Base-by-base conservation (phyloP, 2,888 invertebrate species). In the Caenorhabditis angaria region DNA sequence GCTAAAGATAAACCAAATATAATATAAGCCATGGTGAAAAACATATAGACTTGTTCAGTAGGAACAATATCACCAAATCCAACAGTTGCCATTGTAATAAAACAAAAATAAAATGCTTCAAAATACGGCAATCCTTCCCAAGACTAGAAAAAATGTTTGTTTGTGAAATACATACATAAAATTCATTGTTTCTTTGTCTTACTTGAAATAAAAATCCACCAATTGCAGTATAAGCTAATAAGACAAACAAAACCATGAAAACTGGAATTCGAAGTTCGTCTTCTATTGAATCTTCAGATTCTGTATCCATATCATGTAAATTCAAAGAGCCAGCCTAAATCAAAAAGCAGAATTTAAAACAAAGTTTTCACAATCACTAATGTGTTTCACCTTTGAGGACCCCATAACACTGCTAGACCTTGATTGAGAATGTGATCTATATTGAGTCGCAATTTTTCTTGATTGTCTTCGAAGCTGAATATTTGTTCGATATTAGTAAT, bases 11-110 rank as follows among this genome's bases (percentile, higher is more conserved):
- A 73, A 3, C 87, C 87, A 60, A 87, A 84, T 58, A 87, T 85
- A 54, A 87, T 87, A 76, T 87, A 87, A 22, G 84, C 82, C 85
- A 87, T 85, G 1, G 87, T 87, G 74, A 87, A 83, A 63, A 87
- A 85, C 72, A 87, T 83, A 74, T 86, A 87, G 47, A 86, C 82
- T 62, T 86, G 83, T 61, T 84, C 79, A 1, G 87, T 85, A 0
- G 87, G 87, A 10, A 87, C 87, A 64, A 85, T 83, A 65, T 87
- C 87, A 28, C 87, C 86, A 65, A 87, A 87, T 5, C 85, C 87
- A n/a, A 87, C 82, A 41, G 87, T 87, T n/a, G 87, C 86, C 85
- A 87, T 87, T 29, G 87, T 87, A 50, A 87, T 87, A 66, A 87
- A 87, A 70, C 87, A 87, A 64, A 87, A 87, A 67, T 87, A 87